A percentile compares a stretch with the other conserved stretches of the same genome.
These are phyloP conservation scores for Eufriesea mexicana DNA, from an alignment of 1,140 invertebrate species.

Conservation along the genomic window DNA sequence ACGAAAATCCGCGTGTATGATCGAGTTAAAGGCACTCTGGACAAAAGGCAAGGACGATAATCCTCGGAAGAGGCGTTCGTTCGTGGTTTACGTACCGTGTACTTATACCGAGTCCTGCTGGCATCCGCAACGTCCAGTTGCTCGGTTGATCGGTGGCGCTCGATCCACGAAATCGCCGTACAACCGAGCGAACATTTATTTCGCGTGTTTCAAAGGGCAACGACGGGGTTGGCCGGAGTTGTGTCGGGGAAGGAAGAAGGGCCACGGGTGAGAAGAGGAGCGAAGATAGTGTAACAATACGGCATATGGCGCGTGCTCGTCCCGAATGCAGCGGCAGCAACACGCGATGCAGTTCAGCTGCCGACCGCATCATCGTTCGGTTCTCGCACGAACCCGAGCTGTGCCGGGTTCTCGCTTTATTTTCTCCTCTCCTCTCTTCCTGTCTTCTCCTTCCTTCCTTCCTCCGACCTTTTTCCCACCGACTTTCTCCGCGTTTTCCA, in stretches of 20 bases:
- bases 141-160: constrained; percentile 49
- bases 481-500: not conserved
- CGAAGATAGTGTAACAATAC: constrained; percentile 70
- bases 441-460: no score
- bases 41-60: no score
- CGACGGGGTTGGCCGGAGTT: not conserved
- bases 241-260: constrained; percentile 31
- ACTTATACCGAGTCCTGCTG: not conserved
- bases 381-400: constrained; percentile 61
- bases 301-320: constrained; percentile 76
- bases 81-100: not conserved
- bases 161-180: constrained; percentile 56
- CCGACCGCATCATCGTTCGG: constrained; percentile 64
- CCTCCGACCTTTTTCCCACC: no score
- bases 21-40: not conserved
- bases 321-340: constrained; percentile 68
- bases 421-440: not conserved
- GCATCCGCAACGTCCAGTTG: not conserved
- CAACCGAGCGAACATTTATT: constrained; percentile 61
- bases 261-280: constrained; percentile 51
- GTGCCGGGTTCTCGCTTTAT: constrained; percentile 28
- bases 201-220: constrained; percentile 57
- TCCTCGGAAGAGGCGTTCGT: no score
- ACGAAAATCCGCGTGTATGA: not conserved
- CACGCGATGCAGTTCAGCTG: constrained; percentile 70